Evolutionary conservation across 2,888 invertebrate species (phyloP).

Genomic region (Lithophane semibrunnea): DNA sequence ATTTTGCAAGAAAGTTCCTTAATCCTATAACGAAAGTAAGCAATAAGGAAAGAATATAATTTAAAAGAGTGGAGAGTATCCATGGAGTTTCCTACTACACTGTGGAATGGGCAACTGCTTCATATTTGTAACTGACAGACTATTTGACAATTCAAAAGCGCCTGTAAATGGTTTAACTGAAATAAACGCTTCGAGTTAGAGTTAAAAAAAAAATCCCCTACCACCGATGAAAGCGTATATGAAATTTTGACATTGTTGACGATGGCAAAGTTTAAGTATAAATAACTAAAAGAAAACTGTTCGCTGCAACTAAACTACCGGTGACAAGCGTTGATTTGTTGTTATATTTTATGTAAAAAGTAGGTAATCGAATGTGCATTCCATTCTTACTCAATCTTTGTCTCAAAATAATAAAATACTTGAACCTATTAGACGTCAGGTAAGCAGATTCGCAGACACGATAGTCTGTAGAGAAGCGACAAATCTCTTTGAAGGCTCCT

Average conservation of each 20-base stretch:
- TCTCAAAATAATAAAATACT: conserved; percentile 23
- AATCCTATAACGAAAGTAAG: not conserved
- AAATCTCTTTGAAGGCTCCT: conserved; percentile 26
- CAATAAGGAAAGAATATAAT: not conserved
- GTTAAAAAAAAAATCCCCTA: not conserved
- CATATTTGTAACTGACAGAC: no score
- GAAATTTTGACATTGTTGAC: not conserved
- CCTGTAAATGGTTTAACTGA: not conserved
- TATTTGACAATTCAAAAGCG: not conserved
- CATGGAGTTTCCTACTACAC: no score
- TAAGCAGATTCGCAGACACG: conserved; percentile 20
- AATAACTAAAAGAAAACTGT: not conserved
- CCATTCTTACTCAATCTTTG: conserved; percentile 16
- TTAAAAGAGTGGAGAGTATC: no score
- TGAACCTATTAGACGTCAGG: conserved; percentile 28
- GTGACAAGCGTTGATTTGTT: not conserved
- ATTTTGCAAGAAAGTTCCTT: not conserved
- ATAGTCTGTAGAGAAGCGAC: not conserved
- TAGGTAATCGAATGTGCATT: not conserved
- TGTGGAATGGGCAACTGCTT: no score
- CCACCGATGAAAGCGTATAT: not conserved
- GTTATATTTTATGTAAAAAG: not conserved
- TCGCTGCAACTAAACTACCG: not conserved
- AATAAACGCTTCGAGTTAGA: no score
- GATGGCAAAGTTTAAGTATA: not conserved